Evolutionary conservation across 2,113 vertebrate species (phyloP).

Genomic region (Labeo catla): DNA sequence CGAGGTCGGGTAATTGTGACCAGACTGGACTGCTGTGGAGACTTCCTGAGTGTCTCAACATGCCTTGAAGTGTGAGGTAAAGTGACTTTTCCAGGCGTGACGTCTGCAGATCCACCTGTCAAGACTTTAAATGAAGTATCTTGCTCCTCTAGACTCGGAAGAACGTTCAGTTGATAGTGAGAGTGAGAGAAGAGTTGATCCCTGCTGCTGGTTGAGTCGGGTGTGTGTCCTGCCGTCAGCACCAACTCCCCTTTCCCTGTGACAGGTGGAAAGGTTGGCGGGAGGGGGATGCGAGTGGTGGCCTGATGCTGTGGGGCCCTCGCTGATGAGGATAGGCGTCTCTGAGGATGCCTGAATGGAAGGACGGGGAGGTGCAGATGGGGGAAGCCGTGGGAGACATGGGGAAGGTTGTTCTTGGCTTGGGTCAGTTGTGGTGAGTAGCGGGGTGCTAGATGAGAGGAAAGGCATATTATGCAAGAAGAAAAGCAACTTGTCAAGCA

Average conservation of each 20-base stretch:
- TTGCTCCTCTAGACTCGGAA: not conserved
- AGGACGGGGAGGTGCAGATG: constrained; percentile 69
- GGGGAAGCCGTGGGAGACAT: constrained; percentile 47
- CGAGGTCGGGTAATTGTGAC: constrained; percentile 40
- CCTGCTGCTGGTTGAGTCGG: not conserved
- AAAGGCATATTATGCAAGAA: not conserved
- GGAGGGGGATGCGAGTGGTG: not conserved
- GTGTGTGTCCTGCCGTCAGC: constrained; percentile 4
- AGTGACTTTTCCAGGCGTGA: constrained; percentile 8
- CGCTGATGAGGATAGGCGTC: constrained; percentile 58
- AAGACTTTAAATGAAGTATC: not conserved
- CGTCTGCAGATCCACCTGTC: constrained; percentile 16
- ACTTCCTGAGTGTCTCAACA: not conserved
- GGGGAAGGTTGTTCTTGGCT: constrained; percentile 50
- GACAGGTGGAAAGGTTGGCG: constrained; percentile 52
- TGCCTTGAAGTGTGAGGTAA: not conserved
- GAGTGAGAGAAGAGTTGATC: not conserved
- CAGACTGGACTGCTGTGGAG: constrained; percentile 48
- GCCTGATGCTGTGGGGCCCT: not conserved
- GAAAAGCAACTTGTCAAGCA: not conserved
- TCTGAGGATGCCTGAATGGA: constrained; percentile 59
- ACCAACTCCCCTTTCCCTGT: constrained; percentile 63
- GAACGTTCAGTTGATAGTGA: not conserved
- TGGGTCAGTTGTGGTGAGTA: constrained; percentile 56
- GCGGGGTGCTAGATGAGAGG: constrained; percentile 5